Evolutionary conservation across 2,888 invertebrate species (phyloP), one percentile per base, ranked within the genome.

Genomic region (Chalcosyrphus nemorum): DNA sequence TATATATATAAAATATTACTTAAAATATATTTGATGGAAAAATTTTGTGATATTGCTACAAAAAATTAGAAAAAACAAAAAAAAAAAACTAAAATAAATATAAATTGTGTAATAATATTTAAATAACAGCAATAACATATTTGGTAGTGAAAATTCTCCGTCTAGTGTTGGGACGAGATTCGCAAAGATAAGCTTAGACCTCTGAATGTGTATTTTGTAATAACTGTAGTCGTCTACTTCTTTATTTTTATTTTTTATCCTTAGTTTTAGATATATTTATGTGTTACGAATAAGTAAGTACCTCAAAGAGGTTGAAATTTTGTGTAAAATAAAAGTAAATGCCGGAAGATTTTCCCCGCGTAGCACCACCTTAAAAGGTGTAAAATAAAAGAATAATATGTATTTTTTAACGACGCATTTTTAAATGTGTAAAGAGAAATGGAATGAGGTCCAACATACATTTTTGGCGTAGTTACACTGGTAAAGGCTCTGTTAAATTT

Each of bases 41-140:
- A 84, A 77, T 74, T 86, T 87, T 87, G 87, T 87, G 87, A 87
- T 87, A 87, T 87, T 86, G 85, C 86, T 87, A 86, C 81, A 86
- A 82, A 84, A n/a, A 74, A 85, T 78, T 68, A 80, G 81, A 84
- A 70, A 63, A 66, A 71, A 75, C 35, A 19, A 61, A 68, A 70
- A 72, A 41, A 57, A 57, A 65, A 63, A 68, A 66, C 4, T 45
- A 70, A 29, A 11, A 56, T 15, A 52, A 68, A 54, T 45, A 29
- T 32, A 41, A 76, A 71, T 57, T 59, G 50, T 81, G 70, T 81
- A 77, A 71, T 76, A 81, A 77, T 59, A 82, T 56, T 57, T 54
- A 72, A 74, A 86, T 63, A 72, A 86, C 74, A 86, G 84, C 80
- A 86, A 84, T 84, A 84, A 84, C 84, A 84, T 82, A 82, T 80